Evolutionary conservation across 2,797 vertebrate species (phyloP), one percentile per base, ranked within the genome.

Genomic region (Scleropages formosus): DNA sequence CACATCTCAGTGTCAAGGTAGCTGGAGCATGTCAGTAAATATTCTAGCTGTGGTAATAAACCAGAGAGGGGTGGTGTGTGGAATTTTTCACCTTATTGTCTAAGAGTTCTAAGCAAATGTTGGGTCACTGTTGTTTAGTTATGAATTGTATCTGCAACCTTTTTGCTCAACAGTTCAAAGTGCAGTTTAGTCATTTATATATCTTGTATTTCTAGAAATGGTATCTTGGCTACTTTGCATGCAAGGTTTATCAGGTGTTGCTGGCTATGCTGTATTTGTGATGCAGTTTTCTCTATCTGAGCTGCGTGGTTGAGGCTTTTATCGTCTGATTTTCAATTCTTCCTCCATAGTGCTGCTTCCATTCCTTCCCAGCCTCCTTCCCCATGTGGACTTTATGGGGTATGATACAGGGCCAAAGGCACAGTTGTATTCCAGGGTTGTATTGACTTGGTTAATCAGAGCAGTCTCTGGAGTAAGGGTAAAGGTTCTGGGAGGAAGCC

Each of bases 381-480:
- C 59, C 20, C 61, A 44, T 71, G 16, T 53, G 16, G 6, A 70
- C 13, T 8, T 12, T 15, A 6, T 51, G 26, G 44, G 24, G 46
- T 47, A 8, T 22, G 16, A 16, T 70, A 12, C 12, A 10, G 67
- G 67, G 46, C 18, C 12, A 16, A 66, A 39, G 26, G 46, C 61
- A 58, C 26, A 51, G 59, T 67, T 71, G 46, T 31, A 44, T 76
- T 62, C 15, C 46, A 69, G n/a, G 56, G 27, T 20, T 20, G 49
- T 65, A 59, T 6, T 62, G 39, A 20, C 10, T 18, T 44, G 59
- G 58, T 71, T 65, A 65, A 59, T 77, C 59, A 72, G 69, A 65
- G 16, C 22, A 62, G 64, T 56, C n/a, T 68, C 16, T 63, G 81
- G 84, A 83, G 85, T 86, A 79, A 77, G 81, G 85, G 46, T 13